phyloP scores from a whole-genome alignment of 1,140 invertebrate genomes.

The Melipona quadrifasciata region DNA sequence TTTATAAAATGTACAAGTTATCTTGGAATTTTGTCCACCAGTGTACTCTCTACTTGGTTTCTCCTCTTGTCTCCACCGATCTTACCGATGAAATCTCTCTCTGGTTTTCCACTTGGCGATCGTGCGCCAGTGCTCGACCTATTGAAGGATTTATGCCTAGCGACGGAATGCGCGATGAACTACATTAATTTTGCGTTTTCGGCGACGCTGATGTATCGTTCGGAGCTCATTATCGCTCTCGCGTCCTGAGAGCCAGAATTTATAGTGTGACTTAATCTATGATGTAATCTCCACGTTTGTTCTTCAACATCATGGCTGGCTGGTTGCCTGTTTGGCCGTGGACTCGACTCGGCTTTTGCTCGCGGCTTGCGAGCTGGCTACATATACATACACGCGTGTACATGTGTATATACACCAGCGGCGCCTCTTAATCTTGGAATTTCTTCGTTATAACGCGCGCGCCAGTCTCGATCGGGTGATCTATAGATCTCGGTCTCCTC shows the following conservation, averaged over 20 bases:
- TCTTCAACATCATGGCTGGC: background rate
- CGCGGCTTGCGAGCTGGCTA: background rate
- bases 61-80: constrained; percentile 22
- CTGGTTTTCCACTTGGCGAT: constrained; percentile 19
- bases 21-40: too few relatives aligned
- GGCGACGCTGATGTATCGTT: constrained; percentile 63
- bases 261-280: constrained; percentile 67
- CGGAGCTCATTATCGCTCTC: constrained; percentile 64
- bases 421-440: constrained; percentile 65
- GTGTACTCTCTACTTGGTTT: background rate
- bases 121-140: constrained; percentile 26
- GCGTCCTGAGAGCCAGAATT: constrained; percentile 50
- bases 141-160: constrained; percentile 59
- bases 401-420: constrained; percentile 26
- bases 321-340: background rate
- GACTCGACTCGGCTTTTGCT: background rate
- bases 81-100: background rate
- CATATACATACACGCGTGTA: too few relatives aligned
- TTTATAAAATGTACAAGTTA: too few relatives aligned
- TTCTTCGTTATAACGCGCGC: constrained; percentile 58
- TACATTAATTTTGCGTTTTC: constrained; percentile 67
- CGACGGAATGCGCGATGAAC: constrained; percentile 52
- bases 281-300: constrained; percentile 66
- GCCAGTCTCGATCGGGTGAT: constrained; percentile 50
- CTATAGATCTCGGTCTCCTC: constrained; percentile 53